Evolutionary conservation across 2,888 invertebrate genomes (phyloP), one percentile per base, ranked within the genome.

Genomic region (Machimus rusticus): DNA sequence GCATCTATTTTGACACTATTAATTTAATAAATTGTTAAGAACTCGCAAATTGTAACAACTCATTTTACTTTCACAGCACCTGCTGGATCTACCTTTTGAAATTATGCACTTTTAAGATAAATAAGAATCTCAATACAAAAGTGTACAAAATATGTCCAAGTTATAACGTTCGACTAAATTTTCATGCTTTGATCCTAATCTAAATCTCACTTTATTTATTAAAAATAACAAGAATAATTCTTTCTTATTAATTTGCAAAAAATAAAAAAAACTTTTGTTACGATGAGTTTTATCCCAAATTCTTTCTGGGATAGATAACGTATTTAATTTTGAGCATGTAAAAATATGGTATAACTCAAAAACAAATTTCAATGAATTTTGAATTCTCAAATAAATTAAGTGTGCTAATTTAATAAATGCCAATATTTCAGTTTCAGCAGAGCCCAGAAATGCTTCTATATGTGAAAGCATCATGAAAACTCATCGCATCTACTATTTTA

Each of bases 101-200:
- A 66, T 66, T 66, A 66, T 66, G 66, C 66, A 66, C 19, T 66
- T 78, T 78, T 39, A 78, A 23, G 34, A 23, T 78, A 78, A 78
- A 78, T 78, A 78, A 78, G 43, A 78, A 78, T 43, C 66, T 66
- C 66, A 34, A 78, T 78, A 78, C 43, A 78, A 78, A 78, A 66
- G 23, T 39, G 43, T 78, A 39, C 23, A 78, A 78, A 78, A 78
- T 19, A 78, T 78, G 14, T 66, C 51, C 51, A 51, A 51, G 43
- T 39, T 78, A 39, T 78, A 78, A 78, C 37, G 37, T 78, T 43
- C 78, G 78, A 43, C 78, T 78, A 78, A 78, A 78, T 23, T 78
- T 78, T 39, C 78, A 78, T 78, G 78, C 78, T 78, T 37, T 23
- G 12, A 78, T 78, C 78, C 78, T 78, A 78, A 9, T 78, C 37